Evolutionary conservation across 2,888 invertebrate genomes (phyloP).

Genomic region (Leptinotarsa rubiginosa): DNA sequence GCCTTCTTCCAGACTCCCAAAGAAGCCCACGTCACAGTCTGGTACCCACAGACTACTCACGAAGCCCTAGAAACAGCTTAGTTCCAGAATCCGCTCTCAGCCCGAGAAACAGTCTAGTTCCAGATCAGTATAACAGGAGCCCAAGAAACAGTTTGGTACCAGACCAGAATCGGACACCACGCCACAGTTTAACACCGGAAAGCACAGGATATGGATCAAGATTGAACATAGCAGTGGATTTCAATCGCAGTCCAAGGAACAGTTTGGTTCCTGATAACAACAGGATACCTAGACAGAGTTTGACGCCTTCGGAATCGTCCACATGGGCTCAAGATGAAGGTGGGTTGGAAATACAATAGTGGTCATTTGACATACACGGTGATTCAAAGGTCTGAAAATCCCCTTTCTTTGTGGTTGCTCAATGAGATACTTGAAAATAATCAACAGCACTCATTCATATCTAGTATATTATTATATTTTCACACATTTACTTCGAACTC

Average conservation of each 20-base stretch:
- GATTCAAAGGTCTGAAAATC: too few species aligned
- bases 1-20: conserved; percentile 72
- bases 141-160: conserved; percentile 71
- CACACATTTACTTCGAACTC: too few species aligned
- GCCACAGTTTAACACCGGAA: conserved; percentile 75
- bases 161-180: conserved; percentile 70
- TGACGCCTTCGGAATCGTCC: conserved; percentile 72
- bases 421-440: too few species aligned
- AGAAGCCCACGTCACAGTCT: conserved; percentile 69
- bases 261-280: conserved; percentile 67
- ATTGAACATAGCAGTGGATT: conserved; percentile 60
- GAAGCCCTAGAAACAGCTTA: conserved; percentile 71
- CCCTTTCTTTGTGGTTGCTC: too few species aligned
- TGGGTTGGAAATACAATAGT: conserved; percentile 55
- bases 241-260: conserved; percentile 69
- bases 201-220: conserved; percentile 65
- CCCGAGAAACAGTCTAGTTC: conserved; percentile 70
- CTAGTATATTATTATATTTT: too few species aligned
- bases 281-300: conserved; percentile 70
- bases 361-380: too few species aligned
- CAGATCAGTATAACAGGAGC: conserved; percentile 68
- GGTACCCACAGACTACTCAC: conserved; percentile 72
- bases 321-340: conserved; percentile 70
- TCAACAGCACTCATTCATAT: too few species aligned
- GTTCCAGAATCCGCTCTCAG: conserved; percentile 66